Base-by-base conservation (phyloP, 2,888 invertebrate species). In the Ochropacha duplaris region DNA sequence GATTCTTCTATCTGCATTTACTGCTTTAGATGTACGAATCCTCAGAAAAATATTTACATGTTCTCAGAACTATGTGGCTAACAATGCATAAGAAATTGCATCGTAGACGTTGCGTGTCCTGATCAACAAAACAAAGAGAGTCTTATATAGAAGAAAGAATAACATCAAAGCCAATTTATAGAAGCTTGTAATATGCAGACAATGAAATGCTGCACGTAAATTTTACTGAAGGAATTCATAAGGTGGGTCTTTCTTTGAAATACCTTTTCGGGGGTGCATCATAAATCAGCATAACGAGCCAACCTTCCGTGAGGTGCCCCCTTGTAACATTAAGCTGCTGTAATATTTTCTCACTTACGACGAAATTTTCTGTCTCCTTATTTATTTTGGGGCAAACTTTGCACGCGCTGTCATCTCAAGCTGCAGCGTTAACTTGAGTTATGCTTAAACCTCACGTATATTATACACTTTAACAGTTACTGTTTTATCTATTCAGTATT, bases 341-440 rank as follows among this genome's bases (percentile, higher is more conserved):
- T 87, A 90, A 91, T 92, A 92, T 91, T 91, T 92, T 88, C 91
- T 90, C 90, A 90, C 91, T 92, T 90, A 90, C 86, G 88, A 83
- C 85, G 81, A 88, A 89, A 91, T 88, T 90, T 87, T 87, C 87
- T 86, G 87, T 88, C 88, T 83, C 81, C 81, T 80, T 90, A 88
- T 90, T 92, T 90, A 90, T 83, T 84, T 81, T 73, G 65, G 74
- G 73, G 69, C 65, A 77, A 83, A 79, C 84, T 85, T 81, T 69
- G 69, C 74, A 76, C 69, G 74, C 81, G 84, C 86, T 87, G 87
- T 87, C 87, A 78, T 76, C 81, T 79, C 79, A 80, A 82, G 79
- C 83, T 79, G 78, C 74, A 83, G 72, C 62, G 68, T 68, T 71
- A 75, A 73, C 65, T 69, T 59, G 31, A 66, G 71, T 66, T 66